Base-by-base conservation (phyloP, 2,113 vertebrate species). In the Perccottus glenii region DNA sequence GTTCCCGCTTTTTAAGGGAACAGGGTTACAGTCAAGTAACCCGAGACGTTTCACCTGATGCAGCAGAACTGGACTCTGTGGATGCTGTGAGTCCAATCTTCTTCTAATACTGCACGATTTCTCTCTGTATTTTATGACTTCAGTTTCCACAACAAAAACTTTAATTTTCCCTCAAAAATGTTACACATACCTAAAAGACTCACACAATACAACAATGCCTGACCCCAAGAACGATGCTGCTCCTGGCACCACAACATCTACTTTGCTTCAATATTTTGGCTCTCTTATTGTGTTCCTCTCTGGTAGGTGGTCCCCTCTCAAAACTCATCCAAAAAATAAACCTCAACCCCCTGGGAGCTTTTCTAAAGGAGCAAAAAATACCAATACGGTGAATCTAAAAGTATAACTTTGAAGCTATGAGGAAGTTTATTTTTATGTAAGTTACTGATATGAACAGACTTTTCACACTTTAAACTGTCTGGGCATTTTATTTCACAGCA, bases 271-370 rank as follows among this genome's bases (percentile, higher is more conserved):
- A 50, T 74, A 79, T 67, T 71, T 7, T 5, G 4, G 63, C 68
- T 59, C 66, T 64, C 59, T 72, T 55, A 69, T 70, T 76, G 76
- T 70, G 62, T 70, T 71, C 38, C 68, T 70, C 51, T 50, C 27
- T 4, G 71, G 44, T 55, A 67, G 44, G n/a, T 32, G 33, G 10
- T 64, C 32, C 57, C 52, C 65, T 73, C 56, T 70, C 47, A 67
- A 33, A 45, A 51, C 46, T 44, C 70, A 7, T 50, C 68, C 59
- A 75, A 67, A 63, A 73, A 81, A 81, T 70, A 73, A 70, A 75
- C 64, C 56, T 60, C 5, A 64, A 66, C n/a, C 16, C 52, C 49
- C 63, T 36, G 32, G 64, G 70, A 49, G 49, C 48, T 75, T 58
- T 43, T 64, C 12, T 11, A 9, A 58, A 43, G 10, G 16, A 12